Percentiles rank a stretch among this genome's conserved stretches.
These are phyloP conservation scores for Crocallis elinguaria DNA, from an alignment of 2,888 invertebrate species.

Conservation along the genomic window DNA sequence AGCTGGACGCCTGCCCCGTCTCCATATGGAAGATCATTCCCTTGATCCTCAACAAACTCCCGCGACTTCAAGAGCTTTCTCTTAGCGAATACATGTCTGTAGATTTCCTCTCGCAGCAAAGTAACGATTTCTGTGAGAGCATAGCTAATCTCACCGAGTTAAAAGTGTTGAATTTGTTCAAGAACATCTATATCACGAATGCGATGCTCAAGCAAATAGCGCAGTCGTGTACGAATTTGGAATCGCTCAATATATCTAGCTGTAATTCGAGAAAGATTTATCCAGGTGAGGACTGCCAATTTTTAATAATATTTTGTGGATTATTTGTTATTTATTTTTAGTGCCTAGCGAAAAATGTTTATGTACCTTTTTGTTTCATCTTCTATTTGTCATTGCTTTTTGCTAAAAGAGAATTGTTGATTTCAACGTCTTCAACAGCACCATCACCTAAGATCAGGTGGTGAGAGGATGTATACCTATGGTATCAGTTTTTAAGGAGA, in stretches of 20 bases:
- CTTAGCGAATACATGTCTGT: constrained; percentile 66
- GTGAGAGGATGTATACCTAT: too few relatives aligned
- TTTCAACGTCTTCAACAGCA: too few relatives aligned
- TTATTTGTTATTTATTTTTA: too few relatives aligned
- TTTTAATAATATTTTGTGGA: background rate
- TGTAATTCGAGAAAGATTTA: constrained; percentile 64
- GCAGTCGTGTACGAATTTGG: constrained; percentile 71
- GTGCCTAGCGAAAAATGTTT: too few relatives aligned
- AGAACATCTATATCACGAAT: constrained; percentile 79
- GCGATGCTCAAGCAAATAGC: constrained; percentile 78
- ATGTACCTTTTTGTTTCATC: too few relatives aligned
- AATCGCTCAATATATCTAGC: constrained; percentile 74
- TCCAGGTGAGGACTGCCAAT: constrained; percentile 55
- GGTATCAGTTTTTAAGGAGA: too few relatives aligned
- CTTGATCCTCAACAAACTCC: constrained; percentile 63
- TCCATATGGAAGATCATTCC: constrained; percentile 74
- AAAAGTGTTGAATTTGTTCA: constrained; percentile 70
- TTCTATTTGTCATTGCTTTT: too few relatives aligned
- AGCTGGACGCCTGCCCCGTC: constrained; percentile 66
- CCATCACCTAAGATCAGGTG: too few relatives aligned
- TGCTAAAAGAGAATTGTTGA: too few relatives aligned
- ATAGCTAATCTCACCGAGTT: constrained; percentile 71
- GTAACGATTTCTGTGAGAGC: constrained; percentile 64
- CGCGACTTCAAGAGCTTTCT: constrained; percentile 66
- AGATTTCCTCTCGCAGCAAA: constrained; percentile 49